These are phyloP conservation scores for Eptatretus burgeri DNA, from an alignment of 2,113 vertebrate genomes.

Conservation along the genomic window DNA sequence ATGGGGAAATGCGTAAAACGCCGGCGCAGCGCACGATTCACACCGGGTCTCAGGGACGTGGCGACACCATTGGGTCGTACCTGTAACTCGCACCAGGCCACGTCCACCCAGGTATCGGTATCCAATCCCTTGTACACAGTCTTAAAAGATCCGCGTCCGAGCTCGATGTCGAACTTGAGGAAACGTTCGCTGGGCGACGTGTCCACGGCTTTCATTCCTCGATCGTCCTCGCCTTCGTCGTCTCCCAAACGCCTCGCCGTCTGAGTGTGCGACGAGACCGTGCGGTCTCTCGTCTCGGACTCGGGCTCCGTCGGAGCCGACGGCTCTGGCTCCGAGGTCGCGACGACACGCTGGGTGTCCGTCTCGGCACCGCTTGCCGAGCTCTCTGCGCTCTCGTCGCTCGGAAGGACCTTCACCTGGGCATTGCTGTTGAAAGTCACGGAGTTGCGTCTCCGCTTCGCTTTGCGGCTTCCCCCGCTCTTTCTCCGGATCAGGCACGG, in stretches of 20 bases:
- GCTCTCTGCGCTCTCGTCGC: slow-evolving; percentile 1
- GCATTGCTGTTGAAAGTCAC: slow-evolving; percentile 1
- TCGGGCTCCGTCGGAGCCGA: background rate
- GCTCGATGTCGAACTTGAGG: slow-evolving; percentile 95
- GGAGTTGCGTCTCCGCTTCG: background rate
- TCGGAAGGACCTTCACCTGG: background rate
- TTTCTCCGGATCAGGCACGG: background rate
- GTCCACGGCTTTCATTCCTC: slow-evolving; percentile 63
- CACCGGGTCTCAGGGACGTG: too few species aligned
- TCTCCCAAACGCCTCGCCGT: slow-evolving; percentile 16
- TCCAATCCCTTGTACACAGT: slow-evolving; percentile 92
- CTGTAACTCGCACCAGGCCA: slow-evolving; percentile 96
- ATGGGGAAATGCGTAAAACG: too few species aligned
- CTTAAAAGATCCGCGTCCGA: slow-evolving; percentile 88
- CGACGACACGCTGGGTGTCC: background rate
- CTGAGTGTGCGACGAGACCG: too few species aligned
- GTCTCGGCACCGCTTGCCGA: background rate
- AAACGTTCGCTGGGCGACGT: slow-evolving; percentile 75
- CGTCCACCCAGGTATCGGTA: slow-evolving; percentile 91
- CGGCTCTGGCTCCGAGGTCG: background rate
- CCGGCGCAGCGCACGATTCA: too few species aligned
- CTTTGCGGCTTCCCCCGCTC: background rate
- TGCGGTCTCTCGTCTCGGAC: background rate
- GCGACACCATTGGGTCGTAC: slow-evolving; percentile 19
- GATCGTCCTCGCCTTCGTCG: slow-evolving; percentile 60